Conservation (phyloP, 1,140 invertebrate genomes). For the Leptestheria dahalacensis region DNA sequence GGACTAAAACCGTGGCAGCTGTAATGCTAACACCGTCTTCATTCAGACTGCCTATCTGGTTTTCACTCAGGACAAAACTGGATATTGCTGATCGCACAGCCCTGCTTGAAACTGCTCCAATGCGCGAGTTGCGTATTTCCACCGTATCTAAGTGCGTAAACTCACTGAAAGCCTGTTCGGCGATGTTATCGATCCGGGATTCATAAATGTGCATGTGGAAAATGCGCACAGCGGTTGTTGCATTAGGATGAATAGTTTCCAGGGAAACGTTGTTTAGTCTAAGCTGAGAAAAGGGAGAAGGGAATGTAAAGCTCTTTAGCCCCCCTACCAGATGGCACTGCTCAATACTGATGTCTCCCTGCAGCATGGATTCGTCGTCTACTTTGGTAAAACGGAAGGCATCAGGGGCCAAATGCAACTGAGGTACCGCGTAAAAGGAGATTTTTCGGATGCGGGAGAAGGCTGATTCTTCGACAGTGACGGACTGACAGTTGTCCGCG, state of each 20-base stretch:
- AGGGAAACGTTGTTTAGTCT: neutral
- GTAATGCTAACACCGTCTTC: constrained; percentile 1
- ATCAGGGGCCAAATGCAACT: neutral
- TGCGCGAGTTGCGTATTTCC: constrained; percentile 1
- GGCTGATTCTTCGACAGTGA: constrained; percentile 5
- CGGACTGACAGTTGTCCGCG: neutral
- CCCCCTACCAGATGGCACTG: neutral
- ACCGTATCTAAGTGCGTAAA: constrained; percentile 3
- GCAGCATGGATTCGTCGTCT: neutral
- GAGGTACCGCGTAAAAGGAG: neutral
- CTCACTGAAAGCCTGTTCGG: constrained; percentile 2
- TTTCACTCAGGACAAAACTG: neutral
- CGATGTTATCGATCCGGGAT: constrained; percentile 2
- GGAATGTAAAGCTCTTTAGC: constrained; percentile 10
- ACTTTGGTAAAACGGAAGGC: constrained; percentile 8
- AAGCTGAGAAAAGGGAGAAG: constrained; percentile 2
- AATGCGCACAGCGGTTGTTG: constrained; percentile 1
- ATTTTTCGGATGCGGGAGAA: constrained; percentile 9
- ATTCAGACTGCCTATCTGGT: neutral
- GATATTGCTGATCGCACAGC: constrained; percentile 1
- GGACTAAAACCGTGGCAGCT: constrained; percentile 2
- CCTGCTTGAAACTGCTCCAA: neutral
- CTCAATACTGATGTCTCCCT: neutral
- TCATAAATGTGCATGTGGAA: neutral
- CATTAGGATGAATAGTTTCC: constrained; percentile 3